Evolutionary conservation across 1,140 invertebrate species (phyloP).

Genomic region (Bombus fervidus): DNA sequence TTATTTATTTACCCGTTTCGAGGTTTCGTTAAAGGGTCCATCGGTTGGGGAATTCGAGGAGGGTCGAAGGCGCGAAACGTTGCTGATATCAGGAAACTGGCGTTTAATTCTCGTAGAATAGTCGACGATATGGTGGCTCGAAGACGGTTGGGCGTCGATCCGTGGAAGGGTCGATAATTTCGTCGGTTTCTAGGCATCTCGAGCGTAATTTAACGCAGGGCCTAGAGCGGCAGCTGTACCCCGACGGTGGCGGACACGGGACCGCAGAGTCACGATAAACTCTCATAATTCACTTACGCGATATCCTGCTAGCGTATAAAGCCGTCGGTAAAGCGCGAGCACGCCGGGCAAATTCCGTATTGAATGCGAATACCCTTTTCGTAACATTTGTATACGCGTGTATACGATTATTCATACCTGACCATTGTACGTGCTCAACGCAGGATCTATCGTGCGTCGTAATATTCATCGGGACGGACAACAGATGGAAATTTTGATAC

Average conservation of each 20-base stretch:
- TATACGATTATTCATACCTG: conserved; percentile 58
- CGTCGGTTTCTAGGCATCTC: conserved; percentile 47
- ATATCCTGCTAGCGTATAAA: conserved; percentile 57
- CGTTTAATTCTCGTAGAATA: not conserved
- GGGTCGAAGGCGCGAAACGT: not conserved
- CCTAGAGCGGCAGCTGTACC: conserved; percentile 60
- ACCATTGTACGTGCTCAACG: conserved; percentile 50
- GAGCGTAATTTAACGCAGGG: conserved; percentile 62
- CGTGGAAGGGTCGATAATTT: conserved; percentile 57
- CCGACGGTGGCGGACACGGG: conserved; percentile 53
- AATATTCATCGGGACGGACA: conserved; percentile 32
- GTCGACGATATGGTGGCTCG: not conserved
- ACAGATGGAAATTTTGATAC: conserved; percentile 58
- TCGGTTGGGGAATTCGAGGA: not conserved
- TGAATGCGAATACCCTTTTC: conserved; percentile 61
- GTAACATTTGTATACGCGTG: conserved; percentile 53
- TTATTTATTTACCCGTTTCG: not conserved
- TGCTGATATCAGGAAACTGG: not conserved
- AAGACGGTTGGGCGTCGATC: conserved; percentile 40
- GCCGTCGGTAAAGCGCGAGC: conserved; percentile 39
- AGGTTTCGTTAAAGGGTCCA: too few relatives aligned
- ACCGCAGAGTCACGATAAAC: conserved; percentile 67
- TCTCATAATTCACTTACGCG: conserved; percentile 70
- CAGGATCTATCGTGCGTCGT: conserved; percentile 35
- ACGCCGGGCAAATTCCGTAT: conserved; percentile 51